phyloP scores from a whole-genome alignment of 1,140 invertebrate species.

The Pseudomyrmex flavicornis region DNA sequence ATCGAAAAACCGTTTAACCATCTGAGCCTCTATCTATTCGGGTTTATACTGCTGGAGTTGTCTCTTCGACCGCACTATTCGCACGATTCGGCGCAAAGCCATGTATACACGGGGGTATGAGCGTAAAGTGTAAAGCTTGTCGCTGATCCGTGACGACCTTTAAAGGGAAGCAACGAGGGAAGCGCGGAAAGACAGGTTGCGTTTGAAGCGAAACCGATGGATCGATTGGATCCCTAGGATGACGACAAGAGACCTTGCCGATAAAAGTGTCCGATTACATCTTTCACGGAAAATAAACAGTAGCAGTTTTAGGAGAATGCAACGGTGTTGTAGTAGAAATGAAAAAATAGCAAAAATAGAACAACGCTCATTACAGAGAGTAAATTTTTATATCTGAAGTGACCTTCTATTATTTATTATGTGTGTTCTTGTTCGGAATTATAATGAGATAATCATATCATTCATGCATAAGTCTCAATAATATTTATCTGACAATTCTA shows the following conservation, averaged over 20 bases:
- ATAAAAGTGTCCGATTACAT: slow-evolving; percentile 16
- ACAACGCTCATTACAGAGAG: no score
- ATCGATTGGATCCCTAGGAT: slow-evolving; percentile 65
- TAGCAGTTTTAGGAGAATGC: slow-evolving; percentile 11
- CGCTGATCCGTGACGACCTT: slow-evolving; percentile 63
- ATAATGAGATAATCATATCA: no score
- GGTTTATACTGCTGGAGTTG: slow-evolving; percentile 4
- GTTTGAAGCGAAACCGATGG: slow-evolving; percentile 52
- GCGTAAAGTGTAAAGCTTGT: slow-evolving; percentile 62
- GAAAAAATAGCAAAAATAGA: no score
- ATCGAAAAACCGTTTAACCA: slow-evolving; percentile 68
- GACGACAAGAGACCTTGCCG: slow-evolving; percentile 43
- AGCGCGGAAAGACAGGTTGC: slow-evolving; percentile 33
- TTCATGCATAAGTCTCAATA: no score
- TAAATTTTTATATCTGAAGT: no score
- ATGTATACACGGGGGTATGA: slow-evolving; percentile 43
- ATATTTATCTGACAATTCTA: no score
- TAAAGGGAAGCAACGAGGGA: slow-evolving; percentile 61
- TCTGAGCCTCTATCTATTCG: slow-evolving; percentile 36
- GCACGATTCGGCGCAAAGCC: slow-evolving; percentile 64
- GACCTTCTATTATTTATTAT: no score
- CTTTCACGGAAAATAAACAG: background rate
- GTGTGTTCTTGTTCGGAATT: no score
- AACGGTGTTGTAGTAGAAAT: no score
- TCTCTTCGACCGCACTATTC: slow-evolving; percentile 57